Base-by-base conservation (phyloP, 1,140 invertebrate species). In the Ceratosolen solmsi region DNA sequence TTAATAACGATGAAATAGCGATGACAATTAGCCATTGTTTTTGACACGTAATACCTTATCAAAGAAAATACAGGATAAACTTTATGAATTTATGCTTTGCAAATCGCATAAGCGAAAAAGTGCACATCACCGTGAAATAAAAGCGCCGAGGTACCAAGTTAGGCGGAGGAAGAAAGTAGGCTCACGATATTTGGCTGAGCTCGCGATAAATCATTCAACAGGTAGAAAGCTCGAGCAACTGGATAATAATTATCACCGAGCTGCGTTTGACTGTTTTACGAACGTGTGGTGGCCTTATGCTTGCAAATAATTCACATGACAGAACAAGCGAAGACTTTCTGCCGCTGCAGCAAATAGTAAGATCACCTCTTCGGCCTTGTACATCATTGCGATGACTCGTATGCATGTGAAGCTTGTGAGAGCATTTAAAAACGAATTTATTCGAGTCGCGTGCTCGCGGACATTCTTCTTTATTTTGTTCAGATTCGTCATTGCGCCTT, bases 201-300 rank as follows among this genome's bases (percentile, higher is more conserved):
- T 70, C 30, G 60, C 41, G 41, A 78, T 78, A 78, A 68, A 78
- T 78, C 76, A 70, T 41, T 46, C 74, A 65, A 77, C 74, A 63
- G 74, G 74, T 77, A 77, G 56, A 77, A 63, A 77, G 58, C 73
- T 33, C n/a, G 33, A 5, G 33, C 54, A 38, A 68, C 63, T 38
- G 33, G 36, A 65, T 49, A 77, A 77, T 77, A 77, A 77, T 77
- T 77, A 77, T 77, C 74, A 20, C 56, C 56, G 17, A 25, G 58
- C 13, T 38, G 30, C 51, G 25, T 60, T 75, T 41, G 73, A 60
- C 51, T 60, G 73, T 75, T 60, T 75, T 75, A 60, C 54, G 71
- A 73, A 73, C 46, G 71, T 11, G 49, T 49, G 71, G 41, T 41
- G 70, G 25, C 0, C n/a, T 51, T 49, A 22, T 25, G 41, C 41